Evolutionary conservation across 2,797 vertebrate species (phyloP).

Genomic region (Limnodromus scolopaceus): DNA sequence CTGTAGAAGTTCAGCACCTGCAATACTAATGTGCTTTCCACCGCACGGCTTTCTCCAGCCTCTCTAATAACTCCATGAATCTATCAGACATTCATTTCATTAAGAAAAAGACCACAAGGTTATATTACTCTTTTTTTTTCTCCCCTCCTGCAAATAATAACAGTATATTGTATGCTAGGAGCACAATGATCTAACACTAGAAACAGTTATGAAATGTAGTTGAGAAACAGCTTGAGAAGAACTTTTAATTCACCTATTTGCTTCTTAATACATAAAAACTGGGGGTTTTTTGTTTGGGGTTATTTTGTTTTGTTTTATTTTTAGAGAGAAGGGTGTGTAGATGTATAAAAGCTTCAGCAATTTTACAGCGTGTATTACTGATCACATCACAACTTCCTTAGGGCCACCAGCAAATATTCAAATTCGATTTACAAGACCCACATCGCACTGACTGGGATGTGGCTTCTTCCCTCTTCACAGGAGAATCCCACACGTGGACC

Average conservation of each 20-base stretch:
- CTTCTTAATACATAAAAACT: neutral
- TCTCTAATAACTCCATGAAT: neutral
- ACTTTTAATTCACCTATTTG: neutral
- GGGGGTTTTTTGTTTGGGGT: accelerated
- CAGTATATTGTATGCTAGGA: neutral
- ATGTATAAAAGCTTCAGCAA: neutral
- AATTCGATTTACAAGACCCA: neutral
- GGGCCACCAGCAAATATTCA: neutral
- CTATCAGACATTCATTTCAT: neutral
- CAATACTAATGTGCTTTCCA: neutral
- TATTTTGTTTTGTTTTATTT: neutral
- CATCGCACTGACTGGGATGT: accelerated
- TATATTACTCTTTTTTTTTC: neutral
- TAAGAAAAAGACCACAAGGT: neutral
- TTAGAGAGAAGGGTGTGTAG: neutral
- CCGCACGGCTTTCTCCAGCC: neutral
- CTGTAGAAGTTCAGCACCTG: neutral
- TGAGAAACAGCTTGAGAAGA: neutral
- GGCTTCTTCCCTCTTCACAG: neutral
- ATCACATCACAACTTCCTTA: neutral
- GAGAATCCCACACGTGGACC: neutral
- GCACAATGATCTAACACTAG: neutral
- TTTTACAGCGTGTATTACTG: neutral
- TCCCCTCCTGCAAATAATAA: neutral
- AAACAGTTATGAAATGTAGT: neutral